Evolutionary conservation across 2,113 vertebrate genomes (phyloP), one percentile per base, ranked within the genome.

Genomic region (Otus sunia): DNA sequence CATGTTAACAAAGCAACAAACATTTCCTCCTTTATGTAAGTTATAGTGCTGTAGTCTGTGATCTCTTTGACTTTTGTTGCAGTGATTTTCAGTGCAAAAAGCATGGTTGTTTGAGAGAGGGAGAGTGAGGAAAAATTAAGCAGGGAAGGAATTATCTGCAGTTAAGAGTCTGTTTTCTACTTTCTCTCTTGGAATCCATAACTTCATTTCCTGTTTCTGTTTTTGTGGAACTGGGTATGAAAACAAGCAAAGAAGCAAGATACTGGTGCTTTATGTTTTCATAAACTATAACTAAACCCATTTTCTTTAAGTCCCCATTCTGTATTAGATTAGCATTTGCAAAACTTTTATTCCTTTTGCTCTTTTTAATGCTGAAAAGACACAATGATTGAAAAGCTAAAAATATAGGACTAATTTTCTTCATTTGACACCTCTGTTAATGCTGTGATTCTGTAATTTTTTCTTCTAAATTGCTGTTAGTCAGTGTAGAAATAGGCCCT

Each of bases 181-280:
- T 82, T 82, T 85, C 27, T 90, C 12, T 47, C 58, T 75, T 50
- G 36, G 32, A 90, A 94, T 71, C 49, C 11, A 10, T 62, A 92
- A 45, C 84, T 95, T 87, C 29, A 59, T 96, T 89, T 94, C 66
- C 36, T 86, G 29, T 50, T 86, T 84, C 63, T 94, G 47, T 84
- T 88, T 93, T 75, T 75, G 41, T 86, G 60, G 16, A 83, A 49
- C 21, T 36, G 17, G n/a, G 41, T 84, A 72, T 53, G 71, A 88
- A 93, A 93, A 67, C 25, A 74, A 82, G 29, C 6, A 72, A 72
- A 68, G 32, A n/a, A 64, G 52, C 2, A 88, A 88, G 92, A 67
- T 77, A 80, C 14, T 52, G n/a, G 5, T 64, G 18, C 8, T 64
- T 18, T 87, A 34, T 62, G 6, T 71, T 87, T 94, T 88, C 43